A percentile compares a stretch with the other conserved stretches of the same genome.
These are phyloP conservation scores for Malaclemys terrapin DNA, from an alignment of 2,113 vertebrate species.

Conservation along the genomic window DNA sequence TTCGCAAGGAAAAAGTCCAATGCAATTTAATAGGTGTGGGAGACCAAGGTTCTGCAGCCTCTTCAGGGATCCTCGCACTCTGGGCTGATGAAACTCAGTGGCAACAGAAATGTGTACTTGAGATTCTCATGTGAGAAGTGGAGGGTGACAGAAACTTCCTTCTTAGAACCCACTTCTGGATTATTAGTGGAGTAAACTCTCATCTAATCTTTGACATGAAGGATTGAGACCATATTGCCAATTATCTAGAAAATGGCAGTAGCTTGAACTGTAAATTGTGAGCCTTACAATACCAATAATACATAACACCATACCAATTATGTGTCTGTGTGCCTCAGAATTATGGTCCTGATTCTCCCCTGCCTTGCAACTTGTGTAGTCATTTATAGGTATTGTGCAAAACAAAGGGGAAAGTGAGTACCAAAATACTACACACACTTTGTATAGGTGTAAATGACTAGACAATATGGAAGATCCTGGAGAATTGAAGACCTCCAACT, in stretches of 20 bases:
- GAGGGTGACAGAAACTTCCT: fast-evolving
- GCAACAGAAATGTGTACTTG: too few relatives aligned
- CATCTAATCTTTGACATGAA: not conserved
- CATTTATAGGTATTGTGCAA: not conserved
- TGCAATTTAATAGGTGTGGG: too few relatives aligned
- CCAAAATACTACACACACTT: not conserved
- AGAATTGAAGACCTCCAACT: not conserved
- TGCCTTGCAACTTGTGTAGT: not conserved
- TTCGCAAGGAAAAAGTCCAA: not conserved
- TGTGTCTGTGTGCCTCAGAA: not conserved
- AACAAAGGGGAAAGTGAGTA: not conserved
- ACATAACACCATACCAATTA: not conserved
- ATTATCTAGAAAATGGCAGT: not conserved
- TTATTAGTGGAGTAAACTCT: not conserved
- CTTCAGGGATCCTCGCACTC: too few relatives aligned
- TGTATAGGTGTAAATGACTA: not conserved
- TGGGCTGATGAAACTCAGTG: too few relatives aligned
- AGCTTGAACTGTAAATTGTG: not conserved
- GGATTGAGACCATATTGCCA: not conserved
- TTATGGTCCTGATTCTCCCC: not conserved
- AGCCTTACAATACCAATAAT: not conserved
- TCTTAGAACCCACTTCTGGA: not conserved
- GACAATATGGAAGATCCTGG: not conserved
- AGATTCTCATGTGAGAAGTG: not conserved
- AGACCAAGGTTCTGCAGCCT: too few relatives aligned